These are phyloP conservation scores for Falco naumanni DNA, from an alignment of 2,797 vertebrate species.

Conservation along the genomic window DNA sequence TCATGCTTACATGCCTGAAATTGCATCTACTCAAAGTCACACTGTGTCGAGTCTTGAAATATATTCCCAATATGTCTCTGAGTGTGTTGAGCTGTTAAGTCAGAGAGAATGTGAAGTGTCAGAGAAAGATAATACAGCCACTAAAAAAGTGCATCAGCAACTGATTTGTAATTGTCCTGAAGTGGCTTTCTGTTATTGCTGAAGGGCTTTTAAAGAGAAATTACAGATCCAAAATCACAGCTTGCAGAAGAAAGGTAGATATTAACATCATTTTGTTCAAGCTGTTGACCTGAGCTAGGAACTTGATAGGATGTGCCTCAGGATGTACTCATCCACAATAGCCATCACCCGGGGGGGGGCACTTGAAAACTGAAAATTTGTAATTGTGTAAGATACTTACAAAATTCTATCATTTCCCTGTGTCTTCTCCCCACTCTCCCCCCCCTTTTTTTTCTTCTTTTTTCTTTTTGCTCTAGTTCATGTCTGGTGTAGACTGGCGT, in stretches of 20 bases:
- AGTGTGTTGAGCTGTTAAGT: not conserved
- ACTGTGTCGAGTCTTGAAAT: not conserved
- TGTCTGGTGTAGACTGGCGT: not conserved
- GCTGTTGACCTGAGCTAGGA: not conserved
- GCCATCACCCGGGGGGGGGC: not conserved
- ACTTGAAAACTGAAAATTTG: not conserved
- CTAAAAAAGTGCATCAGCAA: not conserved
- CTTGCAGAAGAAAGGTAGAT: not conserved
- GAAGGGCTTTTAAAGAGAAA: conserved; percentile 7
- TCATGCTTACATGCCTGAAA: not conserved
- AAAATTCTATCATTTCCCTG: not conserved
- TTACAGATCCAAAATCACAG: not conserved
- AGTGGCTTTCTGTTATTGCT: not conserved
- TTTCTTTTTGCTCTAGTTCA: not conserved
- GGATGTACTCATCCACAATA: not conserved
- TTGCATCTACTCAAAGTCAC: not conserved
- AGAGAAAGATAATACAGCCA: not conserved
- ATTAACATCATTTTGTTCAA: not conserved
- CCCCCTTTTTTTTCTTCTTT: accelerated
- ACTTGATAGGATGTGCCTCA: not conserved
- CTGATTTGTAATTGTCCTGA: not conserved
- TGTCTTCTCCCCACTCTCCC: not conserved
- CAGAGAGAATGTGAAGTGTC: not conserved
- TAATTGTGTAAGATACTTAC: not conserved
- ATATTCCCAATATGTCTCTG: conserved; percentile 8